Evolutionary conservation across 2,797 vertebrate genomes (phyloP).

Genomic region (Tolypeutes matacus): DNA sequence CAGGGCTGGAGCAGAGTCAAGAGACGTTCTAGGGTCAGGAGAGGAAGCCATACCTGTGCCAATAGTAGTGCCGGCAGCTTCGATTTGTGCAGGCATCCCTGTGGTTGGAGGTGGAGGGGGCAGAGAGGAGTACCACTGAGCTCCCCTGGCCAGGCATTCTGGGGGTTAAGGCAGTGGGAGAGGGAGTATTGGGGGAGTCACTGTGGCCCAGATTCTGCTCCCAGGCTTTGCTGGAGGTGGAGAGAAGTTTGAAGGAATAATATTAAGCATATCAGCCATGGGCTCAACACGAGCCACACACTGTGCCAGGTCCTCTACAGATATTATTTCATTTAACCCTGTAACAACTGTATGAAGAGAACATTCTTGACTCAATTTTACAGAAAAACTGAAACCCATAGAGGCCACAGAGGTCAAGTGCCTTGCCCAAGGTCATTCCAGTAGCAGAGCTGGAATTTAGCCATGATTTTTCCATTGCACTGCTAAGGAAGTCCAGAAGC

Average conservation of each 20-base stretch:
- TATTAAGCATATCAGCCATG: not conserved
- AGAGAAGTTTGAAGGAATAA: not conserved
- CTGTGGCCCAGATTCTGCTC: not conserved
- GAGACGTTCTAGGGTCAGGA: constrained; percentile 9
- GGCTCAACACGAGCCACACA: not conserved
- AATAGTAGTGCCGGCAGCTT: not conserved
- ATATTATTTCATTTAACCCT: not conserved
- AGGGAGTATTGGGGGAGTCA: not conserved
- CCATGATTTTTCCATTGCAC: not conserved
- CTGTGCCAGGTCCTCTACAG: not conserved
- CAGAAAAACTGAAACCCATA: not conserved
- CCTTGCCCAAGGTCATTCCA: not conserved
- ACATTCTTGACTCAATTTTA: not conserved
- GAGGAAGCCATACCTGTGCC: constrained; percentile 21
- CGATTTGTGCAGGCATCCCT: rapidly evolving
- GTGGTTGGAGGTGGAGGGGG: rapidly evolving
- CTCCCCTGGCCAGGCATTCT: not conserved
- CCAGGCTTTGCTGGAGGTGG: not conserved
- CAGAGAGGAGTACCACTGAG: rapidly evolving
- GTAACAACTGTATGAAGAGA: rapidly evolving
- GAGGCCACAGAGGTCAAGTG: not conserved
- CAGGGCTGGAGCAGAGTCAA: constrained; percentile 32
- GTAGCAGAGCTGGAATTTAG: too few relatives aligned
- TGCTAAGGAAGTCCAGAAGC: not conserved
- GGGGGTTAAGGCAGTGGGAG: not conserved